phyloP scores from a whole-genome alignment of 2,888 invertebrate species.

The Hyppa rectilinea region DNA sequence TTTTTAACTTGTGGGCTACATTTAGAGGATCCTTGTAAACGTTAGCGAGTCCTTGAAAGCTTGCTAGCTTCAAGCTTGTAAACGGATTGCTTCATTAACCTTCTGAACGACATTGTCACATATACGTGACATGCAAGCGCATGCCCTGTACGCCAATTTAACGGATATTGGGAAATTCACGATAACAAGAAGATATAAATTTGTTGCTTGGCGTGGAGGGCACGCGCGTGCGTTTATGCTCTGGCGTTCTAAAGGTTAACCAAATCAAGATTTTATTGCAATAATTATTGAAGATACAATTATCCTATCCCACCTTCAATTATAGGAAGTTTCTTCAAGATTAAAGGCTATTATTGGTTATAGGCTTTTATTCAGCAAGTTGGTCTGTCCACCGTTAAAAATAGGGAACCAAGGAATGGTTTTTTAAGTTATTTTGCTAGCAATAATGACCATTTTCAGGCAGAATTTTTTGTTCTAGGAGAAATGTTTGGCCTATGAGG shows the following conservation, averaged over 20 bases:
- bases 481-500: background rate
- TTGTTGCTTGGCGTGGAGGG: too few species aligned
- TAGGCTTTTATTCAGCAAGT: background rate
- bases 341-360: background rate
- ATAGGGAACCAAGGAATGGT: background rate
- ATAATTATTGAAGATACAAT: background rate
- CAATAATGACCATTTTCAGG: background rate
- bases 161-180: too few species aligned
- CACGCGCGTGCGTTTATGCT: too few species aligned
- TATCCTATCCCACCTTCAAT: conserved; percentile 9
- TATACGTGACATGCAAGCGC: too few species aligned
- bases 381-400: background rate
- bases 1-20: background rate
- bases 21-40: too few species aligned
- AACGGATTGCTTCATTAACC: background rate
- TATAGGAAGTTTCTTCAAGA: background rate
- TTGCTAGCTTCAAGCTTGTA: too few species aligned
- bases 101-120: too few species aligned
- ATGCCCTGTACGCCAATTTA: too few species aligned
- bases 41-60: too few species aligned
- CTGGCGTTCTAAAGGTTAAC: too few species aligned
- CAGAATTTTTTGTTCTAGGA: background rate
- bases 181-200: too few species aligned
- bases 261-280: too few species aligned
- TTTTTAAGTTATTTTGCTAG: conserved; percentile 3